phyloP scores from a whole-genome alignment of 92 coral and sea anemone genomes.

The Meandrina meandrites region DNA sequence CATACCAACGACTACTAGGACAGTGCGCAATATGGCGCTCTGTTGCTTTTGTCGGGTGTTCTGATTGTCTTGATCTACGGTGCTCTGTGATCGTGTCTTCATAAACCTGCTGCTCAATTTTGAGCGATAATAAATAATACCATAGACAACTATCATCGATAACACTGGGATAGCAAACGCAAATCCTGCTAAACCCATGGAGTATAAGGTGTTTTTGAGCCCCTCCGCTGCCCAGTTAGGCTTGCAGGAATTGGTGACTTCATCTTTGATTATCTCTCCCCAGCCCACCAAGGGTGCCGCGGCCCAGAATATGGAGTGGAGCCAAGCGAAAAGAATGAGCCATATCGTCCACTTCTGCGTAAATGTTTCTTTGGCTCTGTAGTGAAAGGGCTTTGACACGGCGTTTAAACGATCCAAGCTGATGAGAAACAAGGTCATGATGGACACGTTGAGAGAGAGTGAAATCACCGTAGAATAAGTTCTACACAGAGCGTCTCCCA shows the following conservation, averaged over 20 bases:
- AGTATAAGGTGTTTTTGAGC: conserved; percentile 54
- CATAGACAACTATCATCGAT: conserved; percentile 63
- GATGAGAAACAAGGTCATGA: conserved; percentile 77
- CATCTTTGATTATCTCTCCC: conserved; percentile 80
- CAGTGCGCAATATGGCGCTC: conserved; percentile 69
- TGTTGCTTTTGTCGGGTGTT: conserved; percentile 59
- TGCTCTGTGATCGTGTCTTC: conserved; percentile 30
- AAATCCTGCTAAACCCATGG: conserved; percentile 75
- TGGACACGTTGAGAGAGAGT: conserved; percentile 76
- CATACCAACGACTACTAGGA: conserved; percentile 64
- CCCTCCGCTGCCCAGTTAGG: conserved; percentile 86
- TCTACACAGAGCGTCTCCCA: conserved; percentile 65
- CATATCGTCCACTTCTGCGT: conserved; percentile 64
- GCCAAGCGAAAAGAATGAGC: conserved; percentile 57
- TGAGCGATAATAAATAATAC: conserved; percentile 63
- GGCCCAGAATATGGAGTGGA: conserved; percentile 81
- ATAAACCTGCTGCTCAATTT: conserved; percentile 57
- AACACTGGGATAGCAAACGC: conserved; percentile 76
- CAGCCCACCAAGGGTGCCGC: conserved; percentile 81
- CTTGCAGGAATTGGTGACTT: conserved; percentile 76
- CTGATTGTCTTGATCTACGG: conserved; percentile 26
- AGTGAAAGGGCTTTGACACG: conserved; percentile 73
- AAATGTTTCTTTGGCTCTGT: conserved; percentile 72
- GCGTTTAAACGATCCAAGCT: conserved; percentile 88
- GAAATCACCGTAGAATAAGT: conserved; percentile 64